Evolutionary conservation across 1,140 invertebrate genomes (phyloP).

Genomic region (Eufriesea mexicana): DNA sequence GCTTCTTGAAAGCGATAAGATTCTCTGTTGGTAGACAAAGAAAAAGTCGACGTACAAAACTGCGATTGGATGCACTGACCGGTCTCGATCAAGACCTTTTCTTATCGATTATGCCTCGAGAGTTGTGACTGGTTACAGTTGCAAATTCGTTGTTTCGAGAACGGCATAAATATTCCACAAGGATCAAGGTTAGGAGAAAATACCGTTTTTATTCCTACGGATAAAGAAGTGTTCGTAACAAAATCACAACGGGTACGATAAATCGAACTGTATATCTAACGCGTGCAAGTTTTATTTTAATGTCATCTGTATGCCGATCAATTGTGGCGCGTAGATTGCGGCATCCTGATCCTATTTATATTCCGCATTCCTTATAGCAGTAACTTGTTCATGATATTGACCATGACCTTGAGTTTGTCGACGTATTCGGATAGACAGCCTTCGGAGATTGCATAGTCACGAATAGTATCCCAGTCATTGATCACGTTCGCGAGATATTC

Average conservation of each 20-base stretch:
- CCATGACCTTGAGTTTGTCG: constrained; percentile 43
- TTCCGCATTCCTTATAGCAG: constrained; percentile 38
- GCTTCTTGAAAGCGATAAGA: background rate
- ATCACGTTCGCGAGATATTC: constrained; percentile 33
- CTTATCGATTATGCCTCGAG: background rate
- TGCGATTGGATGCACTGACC: background rate
- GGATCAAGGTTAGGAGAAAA: background rate
- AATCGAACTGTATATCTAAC: background rate
- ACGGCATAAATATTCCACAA: background rate
- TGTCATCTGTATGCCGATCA: background rate
- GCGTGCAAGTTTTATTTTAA: background rate
- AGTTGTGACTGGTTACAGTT: too few species aligned
- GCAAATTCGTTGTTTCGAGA: background rate
- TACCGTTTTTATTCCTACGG: background rate
- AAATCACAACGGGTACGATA: background rate
- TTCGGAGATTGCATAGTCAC: constrained; percentile 44
- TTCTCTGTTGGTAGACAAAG: background rate
- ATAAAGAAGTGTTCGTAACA: background rate
- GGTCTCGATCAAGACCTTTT: background rate
- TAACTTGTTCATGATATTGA: constrained; percentile 41
- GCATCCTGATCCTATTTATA: constrained; percentile 33
- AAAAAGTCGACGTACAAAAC: background rate
- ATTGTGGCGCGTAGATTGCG: background rate
- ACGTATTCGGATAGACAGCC: constrained; percentile 41
- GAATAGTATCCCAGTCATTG: constrained; percentile 40